These are phyloP conservation scores for Aspidapion aeneum DNA, from an alignment of 2,888 invertebrate genomes.

Conservation along the genomic window DNA sequence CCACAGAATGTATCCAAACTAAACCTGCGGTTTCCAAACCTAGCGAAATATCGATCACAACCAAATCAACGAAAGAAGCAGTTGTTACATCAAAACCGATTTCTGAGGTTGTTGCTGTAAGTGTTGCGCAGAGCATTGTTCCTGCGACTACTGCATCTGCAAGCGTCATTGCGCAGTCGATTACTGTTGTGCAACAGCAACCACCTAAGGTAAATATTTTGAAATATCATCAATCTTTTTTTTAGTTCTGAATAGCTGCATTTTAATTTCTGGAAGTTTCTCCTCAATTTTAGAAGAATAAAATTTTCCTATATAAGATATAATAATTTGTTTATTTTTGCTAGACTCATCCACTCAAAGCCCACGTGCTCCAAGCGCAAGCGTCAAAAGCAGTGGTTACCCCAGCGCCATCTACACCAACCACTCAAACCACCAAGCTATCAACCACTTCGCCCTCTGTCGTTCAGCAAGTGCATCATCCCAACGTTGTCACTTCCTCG, in stretches of 20 bases:
- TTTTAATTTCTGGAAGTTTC: too few relatives aligned
- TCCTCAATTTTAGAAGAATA: too few relatives aligned
- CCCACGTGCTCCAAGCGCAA: constrained; percentile 58
- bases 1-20: not conserved
- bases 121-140: not conserved
- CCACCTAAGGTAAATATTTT: constrained; percentile 39
- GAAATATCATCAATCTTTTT: too few relatives aligned
- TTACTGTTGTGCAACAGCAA: constrained; percentile 32
- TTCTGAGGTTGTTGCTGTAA: constrained; percentile 1
- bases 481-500: not conserved
- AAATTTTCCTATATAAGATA: too few relatives aligned
- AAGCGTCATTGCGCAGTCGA: constrained; percentile 28
- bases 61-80: too few relatives aligned
- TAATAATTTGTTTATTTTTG: too few relatives aligned
- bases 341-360: constrained; percentile 56
- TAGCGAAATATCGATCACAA: too few relatives aligned
- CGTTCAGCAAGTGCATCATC: not conserved
- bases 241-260: too few relatives aligned
- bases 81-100: constrained; percentile 4
- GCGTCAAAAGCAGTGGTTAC: constrained; percentile 43
- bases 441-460: not conserved
- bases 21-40: not conserved
- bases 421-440: not conserved
- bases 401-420: constrained; percentile 21
- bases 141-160: too few relatives aligned